Conservation (phyloP, 2,113 vertebrate genomes). For the Planiliza haematocheilus region DNA sequence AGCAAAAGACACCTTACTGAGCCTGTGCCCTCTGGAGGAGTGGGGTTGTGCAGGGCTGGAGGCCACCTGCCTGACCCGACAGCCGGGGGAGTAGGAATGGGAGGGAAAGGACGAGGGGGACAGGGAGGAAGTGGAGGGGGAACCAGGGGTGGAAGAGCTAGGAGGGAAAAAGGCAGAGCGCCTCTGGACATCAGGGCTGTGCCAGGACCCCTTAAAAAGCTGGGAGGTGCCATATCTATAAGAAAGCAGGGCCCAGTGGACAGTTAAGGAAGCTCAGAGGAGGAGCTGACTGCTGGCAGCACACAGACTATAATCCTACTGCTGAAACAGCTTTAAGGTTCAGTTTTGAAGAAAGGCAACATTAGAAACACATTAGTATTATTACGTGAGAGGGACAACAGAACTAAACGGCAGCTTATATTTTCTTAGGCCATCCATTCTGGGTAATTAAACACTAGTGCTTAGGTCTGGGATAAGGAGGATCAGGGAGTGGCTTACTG, state of each 20-base stretch:
- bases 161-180: slow-evolving; percentile 70
- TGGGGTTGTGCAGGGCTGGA: slow-evolving; percentile 75
- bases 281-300: slow-evolving; percentile 37
- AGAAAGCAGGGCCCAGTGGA: slow-evolving; percentile 74
- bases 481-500: slow-evolving; percentile 73
- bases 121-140: slow-evolving; percentile 72
- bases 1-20: slow-evolving; percentile 80
- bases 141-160: slow-evolving; percentile 74
- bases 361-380: slow-evolving; percentile 28
- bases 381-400: slow-evolving; percentile 9
- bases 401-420: slow-evolving; percentile 34
- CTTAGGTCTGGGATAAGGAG: slow-evolving; percentile 64
- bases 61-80: slow-evolving; percentile 74
- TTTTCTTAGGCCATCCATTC: slow-evolving; percentile 35
- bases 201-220: slow-evolving; percentile 69
- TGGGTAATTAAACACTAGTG: slow-evolving; percentile 62
- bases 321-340: slow-evolving; percentile 21
- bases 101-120: slow-evolving; percentile 61
- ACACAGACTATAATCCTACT: slow-evolving; percentile 52
- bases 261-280: slow-evolving; percentile 55
- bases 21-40: slow-evolving; percentile 80
- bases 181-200: slow-evolving; percentile 74
- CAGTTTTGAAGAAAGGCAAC: slow-evolving; percentile 9
- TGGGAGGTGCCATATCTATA: slow-evolving; percentile 77
- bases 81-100: slow-evolving; percentile 64